Conservation (phyloP, 2,113 vertebrate species). For the Gavialis gangeticus region DNA sequence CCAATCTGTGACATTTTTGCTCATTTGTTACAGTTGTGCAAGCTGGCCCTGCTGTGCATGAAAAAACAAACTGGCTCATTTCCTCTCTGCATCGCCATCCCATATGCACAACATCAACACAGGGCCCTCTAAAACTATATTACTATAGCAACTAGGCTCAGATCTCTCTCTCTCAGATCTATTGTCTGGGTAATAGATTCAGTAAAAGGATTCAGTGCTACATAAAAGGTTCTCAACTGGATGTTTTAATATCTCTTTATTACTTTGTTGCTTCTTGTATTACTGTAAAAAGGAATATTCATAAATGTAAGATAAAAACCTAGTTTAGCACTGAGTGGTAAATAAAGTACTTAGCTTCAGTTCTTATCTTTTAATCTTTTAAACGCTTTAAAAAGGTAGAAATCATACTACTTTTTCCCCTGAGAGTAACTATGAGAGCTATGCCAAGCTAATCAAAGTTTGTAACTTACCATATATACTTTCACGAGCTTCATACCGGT, state of each 20-base stretch:
- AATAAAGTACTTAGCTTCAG: neutral
- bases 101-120: constrained; percentile 33
- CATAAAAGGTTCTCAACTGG: neutral
- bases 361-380: neutral
- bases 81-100: constrained; percentile 46
- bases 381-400: neutral
- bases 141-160: constrained; percentile 60
- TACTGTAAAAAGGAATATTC: neutral
- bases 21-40: constrained; percentile 67
- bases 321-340: neutral
- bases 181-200: neutral
- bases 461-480: neutral
- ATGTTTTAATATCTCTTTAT: neutral
- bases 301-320: neutral
- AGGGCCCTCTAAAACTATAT: neutral
- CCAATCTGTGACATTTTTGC: constrained; percentile 69
- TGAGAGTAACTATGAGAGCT: neutral
- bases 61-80: constrained; percentile 50
- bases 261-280: neutral
- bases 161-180: neutral
- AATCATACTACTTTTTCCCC: neutral
- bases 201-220: neutral
- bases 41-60: constrained; percentile 8
- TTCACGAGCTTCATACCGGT: neutral
- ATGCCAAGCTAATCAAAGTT: neutral